A percentile compares a stretch with the other conserved stretches of the same genome.
Evolutionary conservation across 2,113 vertebrate species (phyloP).

Genomic region (Silurus meridionalis): DNA sequence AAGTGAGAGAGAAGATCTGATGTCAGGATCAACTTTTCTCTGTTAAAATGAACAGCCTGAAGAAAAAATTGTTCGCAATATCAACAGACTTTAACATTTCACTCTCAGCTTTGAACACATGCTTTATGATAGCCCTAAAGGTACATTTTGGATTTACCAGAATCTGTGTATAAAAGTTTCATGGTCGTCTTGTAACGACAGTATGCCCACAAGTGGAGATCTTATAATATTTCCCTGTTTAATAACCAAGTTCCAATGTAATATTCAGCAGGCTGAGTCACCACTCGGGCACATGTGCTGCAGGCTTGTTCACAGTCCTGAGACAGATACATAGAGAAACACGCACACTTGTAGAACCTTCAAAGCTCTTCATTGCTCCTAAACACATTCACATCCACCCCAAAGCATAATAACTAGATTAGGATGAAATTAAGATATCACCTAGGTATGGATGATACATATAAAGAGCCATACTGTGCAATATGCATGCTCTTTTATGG

Average conservation of each 20-base stretch:
- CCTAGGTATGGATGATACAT: slow-evolving; percentile 3
- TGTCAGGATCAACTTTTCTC: neutral
- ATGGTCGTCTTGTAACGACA: slow-evolving; percentile 27
- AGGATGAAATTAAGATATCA: slow-evolving; percentile 19
- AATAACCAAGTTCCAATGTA: slow-evolving; percentile 50
- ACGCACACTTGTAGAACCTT: slow-evolving; percentile 19
- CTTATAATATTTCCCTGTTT: slow-evolving; percentile 44
- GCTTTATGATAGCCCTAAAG: slow-evolving; percentile 1
- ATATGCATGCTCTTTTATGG: too few relatives aligned
- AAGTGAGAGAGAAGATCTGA: neutral
- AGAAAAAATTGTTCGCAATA: neutral
- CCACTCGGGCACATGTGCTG: slow-evolving; percentile 34
- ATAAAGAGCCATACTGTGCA: neutral
- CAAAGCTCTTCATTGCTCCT: slow-evolving; percentile 7
- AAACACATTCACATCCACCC: neutral
- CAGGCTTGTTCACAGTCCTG: slow-evolving; percentile 17
- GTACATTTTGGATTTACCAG: neutral
- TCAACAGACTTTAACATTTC: slow-evolving; percentile 16
- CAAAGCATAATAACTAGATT: slow-evolving; percentile 29
- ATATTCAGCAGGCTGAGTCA: slow-evolving; percentile 56
- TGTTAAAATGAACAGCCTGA: slow-evolving; percentile 5
- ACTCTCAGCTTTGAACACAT: neutral
- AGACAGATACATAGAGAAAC: slow-evolving; percentile 25
- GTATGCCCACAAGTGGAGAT: slow-evolving; percentile 35
- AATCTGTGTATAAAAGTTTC: slow-evolving; percentile 41